Percentiles rank a stretch among this genome's conserved stretches.
Evolutionary conservation across 2,888 invertebrate genomes (phyloP).

Genomic region (Dione vanillae): DNA sequence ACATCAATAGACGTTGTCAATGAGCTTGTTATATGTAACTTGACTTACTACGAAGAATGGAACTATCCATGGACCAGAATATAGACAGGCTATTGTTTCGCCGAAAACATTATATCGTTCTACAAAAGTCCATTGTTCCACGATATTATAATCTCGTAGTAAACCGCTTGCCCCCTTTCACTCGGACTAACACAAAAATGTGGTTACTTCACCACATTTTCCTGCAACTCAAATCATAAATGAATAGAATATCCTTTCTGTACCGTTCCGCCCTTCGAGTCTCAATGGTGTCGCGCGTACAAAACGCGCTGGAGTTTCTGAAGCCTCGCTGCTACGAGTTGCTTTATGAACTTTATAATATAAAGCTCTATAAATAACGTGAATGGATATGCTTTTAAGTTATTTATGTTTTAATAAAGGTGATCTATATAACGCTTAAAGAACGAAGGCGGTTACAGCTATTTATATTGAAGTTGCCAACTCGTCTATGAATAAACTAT

Average conservation of each 20-base stretch:
- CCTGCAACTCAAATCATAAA: conserved; percentile 48
- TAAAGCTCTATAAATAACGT: conserved; percentile 37
- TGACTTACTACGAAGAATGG: not conserved
- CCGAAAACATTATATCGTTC: not conserved
- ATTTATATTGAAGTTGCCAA: conserved; percentile 4
- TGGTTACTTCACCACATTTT: conserved; percentile 39
- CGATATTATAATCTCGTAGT: not conserved
- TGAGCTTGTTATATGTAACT: not conserved
- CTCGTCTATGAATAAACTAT: conserved; percentile 3
- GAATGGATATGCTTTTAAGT: conserved; percentile 30
- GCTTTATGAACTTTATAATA: conserved; percentile 39
- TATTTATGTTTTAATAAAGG: conserved; percentile 27
- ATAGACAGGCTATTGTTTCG: no score
- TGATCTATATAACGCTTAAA: conserved; percentile 22
- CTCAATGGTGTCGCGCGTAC: conserved; percentile 47
- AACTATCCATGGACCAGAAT: not conserved
- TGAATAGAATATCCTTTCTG: conserved; percentile 50
- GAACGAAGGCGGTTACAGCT: conserved; percentile 7
- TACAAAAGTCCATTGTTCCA: not conserved
- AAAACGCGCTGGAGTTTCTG: conserved; percentile 43
- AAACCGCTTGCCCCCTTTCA: conserved; percentile 28
- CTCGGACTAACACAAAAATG: conserved; percentile 15
- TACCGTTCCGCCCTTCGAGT: conserved; percentile 43
- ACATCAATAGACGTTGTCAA: conserved; percentile 9
- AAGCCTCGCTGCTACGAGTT: conserved; percentile 40